Percentiles rank a stretch among this genome's conserved stretches.
Evolutionary conservation across 2,113 vertebrate species (phyloP).

Genomic region (Nymphicus hollandicus): DNA sequence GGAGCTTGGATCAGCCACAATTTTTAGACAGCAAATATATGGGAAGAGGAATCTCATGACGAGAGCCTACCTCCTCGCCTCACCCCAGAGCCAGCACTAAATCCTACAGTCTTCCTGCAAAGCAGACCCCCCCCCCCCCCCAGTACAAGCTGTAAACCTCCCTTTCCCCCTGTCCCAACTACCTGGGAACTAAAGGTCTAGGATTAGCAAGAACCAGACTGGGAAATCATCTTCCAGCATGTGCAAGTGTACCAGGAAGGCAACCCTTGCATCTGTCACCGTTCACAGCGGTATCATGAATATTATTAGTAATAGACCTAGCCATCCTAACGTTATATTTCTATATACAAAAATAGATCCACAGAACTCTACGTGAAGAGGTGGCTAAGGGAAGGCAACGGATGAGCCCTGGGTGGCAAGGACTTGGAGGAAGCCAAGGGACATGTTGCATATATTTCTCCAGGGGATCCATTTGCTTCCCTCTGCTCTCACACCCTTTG

Average conservation of each 20-base stretch:
- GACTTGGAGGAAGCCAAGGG: constrained; percentile 14
- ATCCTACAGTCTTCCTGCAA: not conserved
- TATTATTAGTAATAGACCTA: constrained; percentile 62
- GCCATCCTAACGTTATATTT: constrained; percentile 63
- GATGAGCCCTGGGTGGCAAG: not conserved
- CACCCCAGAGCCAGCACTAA: not conserved
- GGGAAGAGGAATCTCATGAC: not conserved
- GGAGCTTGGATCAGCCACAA: not conserved
- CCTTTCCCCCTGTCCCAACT: not conserved
- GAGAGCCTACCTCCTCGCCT: not conserved
- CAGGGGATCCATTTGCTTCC: not conserved
- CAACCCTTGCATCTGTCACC: constrained; percentile 70
- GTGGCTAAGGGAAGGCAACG: not conserved
- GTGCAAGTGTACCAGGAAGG: constrained; percentile 66
- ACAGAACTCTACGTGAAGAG: constrained; percentile 67
- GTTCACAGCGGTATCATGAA: constrained; percentile 67
- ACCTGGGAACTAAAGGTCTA: not conserved
- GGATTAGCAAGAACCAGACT: constrained; percentile 31
- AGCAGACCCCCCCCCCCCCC: not conserved
- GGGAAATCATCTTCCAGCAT: constrained; percentile 39
- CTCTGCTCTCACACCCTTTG: not conserved
- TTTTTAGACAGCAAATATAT: not conserved
- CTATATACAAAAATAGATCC: constrained; percentile 79
- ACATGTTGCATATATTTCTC: constrained; percentile 20
- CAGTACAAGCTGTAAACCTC: not conserved